Evolutionary conservation across 2,797 vertebrate genomes (phyloP), one percentile per base, ranked within the genome.

Genomic region (Centropyge bicolor): DNA sequence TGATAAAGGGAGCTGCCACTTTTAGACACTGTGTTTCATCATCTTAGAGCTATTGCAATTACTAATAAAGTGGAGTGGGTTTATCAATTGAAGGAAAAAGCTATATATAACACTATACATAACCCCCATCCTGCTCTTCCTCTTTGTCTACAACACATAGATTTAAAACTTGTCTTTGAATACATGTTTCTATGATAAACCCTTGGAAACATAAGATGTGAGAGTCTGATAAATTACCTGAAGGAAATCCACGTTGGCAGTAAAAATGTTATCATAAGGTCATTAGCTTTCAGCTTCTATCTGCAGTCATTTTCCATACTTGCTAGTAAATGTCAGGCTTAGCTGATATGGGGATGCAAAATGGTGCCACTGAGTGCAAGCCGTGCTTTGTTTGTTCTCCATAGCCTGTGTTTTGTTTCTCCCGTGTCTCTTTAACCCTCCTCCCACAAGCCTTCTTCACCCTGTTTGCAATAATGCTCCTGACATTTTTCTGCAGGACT

Each of bases 401-500:
- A 16, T 12, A 61, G 36, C 54, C 22, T 6, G 17, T 55, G 55
- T 80, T 87, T 86, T 81, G 41, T 83, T 86, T 76, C 63, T 60
- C 38, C 22, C 22, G 52, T 48, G 80, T 82, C 69, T 76, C 76
- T 83, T 86, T 82, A 82, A 88, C 83, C 85, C 68, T 74, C 54
- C 10, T 62, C 83, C 76, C 75, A 57, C 70, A 57, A 65, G 67
- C 81, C 66, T 71, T 36, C 76, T 72, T 87, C 82, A 61, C 76
- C 55, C 49, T 17, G 62, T 74, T 70, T 74, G 51, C 83, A 75
- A 49, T 83, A 86, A 85, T 70, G 69, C 43, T 81, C 36, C 83
- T 86, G 86, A 84, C 88, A 88, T 90, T 90, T 92, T 89, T 86
- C 81, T 31, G 62, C 84, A 76, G 74, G 70, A 80, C 51, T 70